Conservation (phyloP, 2,888 invertebrate genomes). For the Patella depressa region DNA sequence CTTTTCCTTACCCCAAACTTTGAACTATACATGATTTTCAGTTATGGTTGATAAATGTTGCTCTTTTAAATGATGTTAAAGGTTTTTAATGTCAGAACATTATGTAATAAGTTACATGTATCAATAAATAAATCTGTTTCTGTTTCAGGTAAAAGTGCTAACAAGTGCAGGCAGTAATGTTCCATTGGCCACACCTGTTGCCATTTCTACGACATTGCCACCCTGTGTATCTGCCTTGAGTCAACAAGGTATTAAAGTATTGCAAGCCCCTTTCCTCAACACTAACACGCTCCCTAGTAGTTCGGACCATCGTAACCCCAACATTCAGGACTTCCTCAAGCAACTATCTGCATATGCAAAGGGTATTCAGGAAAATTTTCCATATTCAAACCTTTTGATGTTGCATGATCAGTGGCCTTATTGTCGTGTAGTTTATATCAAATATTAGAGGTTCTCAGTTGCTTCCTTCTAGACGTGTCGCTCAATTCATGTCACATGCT, state of each 20-base stretch:
- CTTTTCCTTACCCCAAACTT: too few relatives aligned
- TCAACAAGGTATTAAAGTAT: slow-evolving; percentile 58
- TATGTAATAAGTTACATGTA: not conserved
- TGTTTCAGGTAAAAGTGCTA: slow-evolving; percentile 76
- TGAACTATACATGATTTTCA: too few relatives aligned
- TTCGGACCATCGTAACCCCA: slow-evolving; percentile 27
- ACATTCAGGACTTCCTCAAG: slow-evolving; percentile 45
- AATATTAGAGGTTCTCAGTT: too few relatives aligned
- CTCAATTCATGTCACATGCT: too few relatives aligned
- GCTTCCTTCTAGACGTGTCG: too few relatives aligned
- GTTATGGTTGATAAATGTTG: not conserved
- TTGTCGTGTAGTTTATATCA: too few relatives aligned
- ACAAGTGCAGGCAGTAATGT: slow-evolving; percentile 73
- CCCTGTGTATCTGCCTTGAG: slow-evolving; percentile 77
- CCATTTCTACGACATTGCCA: slow-evolving; percentile 76
- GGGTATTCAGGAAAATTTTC: slow-evolving; percentile 39
- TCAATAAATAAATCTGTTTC: slow-evolving; percentile 9
- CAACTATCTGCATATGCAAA: slow-evolving; percentile 46
- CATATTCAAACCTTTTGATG: slow-evolving; percentile 2
- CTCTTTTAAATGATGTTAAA: not conserved
- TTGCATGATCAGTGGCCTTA: slow-evolving; percentile 16
- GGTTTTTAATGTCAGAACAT: not conserved
- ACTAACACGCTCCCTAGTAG: slow-evolving; percentile 39
- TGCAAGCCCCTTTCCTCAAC: slow-evolving; percentile 41
- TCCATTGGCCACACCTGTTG: slow-evolving; percentile 74